Percentiles rank a stretch among this genome's conserved stretches.
phyloP scores from a whole-genome alignment of 1,140 invertebrate genomes.

The Panagrolaimus sp. region DNA sequence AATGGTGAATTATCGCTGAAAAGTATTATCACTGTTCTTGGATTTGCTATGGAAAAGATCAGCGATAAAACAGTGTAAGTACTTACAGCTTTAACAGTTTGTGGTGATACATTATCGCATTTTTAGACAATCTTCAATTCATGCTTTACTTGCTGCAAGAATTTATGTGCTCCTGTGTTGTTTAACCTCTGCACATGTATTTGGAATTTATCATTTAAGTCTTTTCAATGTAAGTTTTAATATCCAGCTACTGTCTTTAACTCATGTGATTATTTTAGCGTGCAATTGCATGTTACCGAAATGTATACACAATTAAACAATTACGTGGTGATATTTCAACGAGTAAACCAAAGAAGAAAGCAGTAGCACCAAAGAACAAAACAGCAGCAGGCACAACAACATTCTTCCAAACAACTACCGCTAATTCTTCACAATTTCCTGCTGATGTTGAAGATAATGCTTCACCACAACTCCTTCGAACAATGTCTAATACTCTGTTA shows the following conservation, averaged over 20 bases:
- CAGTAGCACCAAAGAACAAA: not conserved
- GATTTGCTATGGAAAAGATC: constrained; percentile 1
- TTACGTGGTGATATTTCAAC: not conserved
- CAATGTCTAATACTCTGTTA: not conserved
- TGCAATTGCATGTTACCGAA: not conserved
- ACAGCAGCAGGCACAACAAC: not conserved
- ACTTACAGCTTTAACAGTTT: no score
- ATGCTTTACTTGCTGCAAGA: not conserved
- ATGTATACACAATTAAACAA: not conserved
- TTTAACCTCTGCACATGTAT: not conserved
- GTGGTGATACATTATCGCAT: not conserved
- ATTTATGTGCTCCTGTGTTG: not conserved
- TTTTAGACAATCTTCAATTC: not conserved
- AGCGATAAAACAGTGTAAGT: not conserved
- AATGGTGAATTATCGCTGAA: not conserved
- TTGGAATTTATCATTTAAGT: not conserved
- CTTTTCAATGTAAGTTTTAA: not conserved
- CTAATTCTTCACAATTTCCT: not conserved
- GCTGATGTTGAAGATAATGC: not conserved
- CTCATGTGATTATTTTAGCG: not conserved
- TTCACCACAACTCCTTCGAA: not conserved
- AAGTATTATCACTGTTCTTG: not conserved
- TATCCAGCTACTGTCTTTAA: not conserved
- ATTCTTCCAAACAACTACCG: not conserved
- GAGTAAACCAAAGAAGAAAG: not conserved